A percentile compares a stretch with the other conserved stretches of the same genome.
These are phyloP conservation scores for Ischnura elegans DNA, from an alignment of 2,888 invertebrate species.

Conservation along the genomic window DNA sequence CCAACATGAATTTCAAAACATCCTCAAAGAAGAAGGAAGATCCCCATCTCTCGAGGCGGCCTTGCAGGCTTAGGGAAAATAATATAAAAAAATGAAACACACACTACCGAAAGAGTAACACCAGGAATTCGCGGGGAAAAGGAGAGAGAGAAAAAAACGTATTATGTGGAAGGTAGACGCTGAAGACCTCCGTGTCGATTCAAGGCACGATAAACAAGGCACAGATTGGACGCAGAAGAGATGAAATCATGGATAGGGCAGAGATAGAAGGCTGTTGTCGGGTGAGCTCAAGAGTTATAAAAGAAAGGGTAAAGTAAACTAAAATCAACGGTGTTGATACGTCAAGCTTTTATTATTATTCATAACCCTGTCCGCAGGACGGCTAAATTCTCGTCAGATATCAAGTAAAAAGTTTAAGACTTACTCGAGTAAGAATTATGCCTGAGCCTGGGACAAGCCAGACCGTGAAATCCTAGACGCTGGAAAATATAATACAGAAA, in stretches of 20 bases:
- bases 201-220: constrained; percentile 26
- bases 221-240: background rate
- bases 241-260: background rate
- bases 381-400: constrained; percentile 1
- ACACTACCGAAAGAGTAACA: background rate
- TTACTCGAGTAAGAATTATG: too few species aligned
- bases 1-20: constrained; percentile 31
- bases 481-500: too few species aligned
- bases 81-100: too few species aligned
- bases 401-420: too few species aligned
- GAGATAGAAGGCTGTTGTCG: background rate
- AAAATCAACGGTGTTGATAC: background rate
- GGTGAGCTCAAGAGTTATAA: too few species aligned
- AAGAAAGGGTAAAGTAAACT: background rate
- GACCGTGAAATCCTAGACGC: too few species aligned
- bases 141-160: background rate
- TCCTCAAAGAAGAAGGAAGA: background rate
- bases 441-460: too few species aligned
- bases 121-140: background rate
- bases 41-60: background rate
- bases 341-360: background rate
- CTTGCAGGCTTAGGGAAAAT: background rate
- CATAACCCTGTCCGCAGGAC: background rate
- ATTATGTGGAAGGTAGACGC: too few species aligned
- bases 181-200: constrained; percentile 20